A percentile compares a stretch with the other conserved stretches of the same genome.
Conservation (phyloP, 1,140 invertebrate species). For the Spodoptera litura region DNA sequence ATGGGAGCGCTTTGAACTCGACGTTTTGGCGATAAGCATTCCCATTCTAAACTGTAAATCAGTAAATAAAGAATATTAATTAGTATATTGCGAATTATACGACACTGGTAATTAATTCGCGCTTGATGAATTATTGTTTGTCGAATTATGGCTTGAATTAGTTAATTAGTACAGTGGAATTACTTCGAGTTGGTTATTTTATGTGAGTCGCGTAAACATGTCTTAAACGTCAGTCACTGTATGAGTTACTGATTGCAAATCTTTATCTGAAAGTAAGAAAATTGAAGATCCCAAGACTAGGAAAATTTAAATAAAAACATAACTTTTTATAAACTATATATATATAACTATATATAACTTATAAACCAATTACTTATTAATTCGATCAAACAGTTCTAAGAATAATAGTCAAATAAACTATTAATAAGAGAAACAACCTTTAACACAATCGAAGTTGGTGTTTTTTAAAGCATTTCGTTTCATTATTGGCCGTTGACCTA, state of each 20-base stretch:
- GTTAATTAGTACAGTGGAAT: not conserved
- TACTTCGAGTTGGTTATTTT: not conserved
- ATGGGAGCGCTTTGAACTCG: slow-evolving; percentile 68
- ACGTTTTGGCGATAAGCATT: slow-evolving; percentile 59
- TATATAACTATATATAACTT: no score
- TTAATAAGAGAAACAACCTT: slow-evolving; percentile 32
- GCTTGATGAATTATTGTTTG: slow-evolving; percentile 37
- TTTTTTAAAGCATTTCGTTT: slow-evolving; percentile 23
- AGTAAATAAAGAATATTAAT: slow-evolving; percentile 50
- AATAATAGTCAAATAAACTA: slow-evolving; percentile 21
- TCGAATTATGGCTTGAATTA: slow-evolving; percentile 8
- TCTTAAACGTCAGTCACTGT: not conserved
- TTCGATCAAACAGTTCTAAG: not conserved
- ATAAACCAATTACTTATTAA: no score
- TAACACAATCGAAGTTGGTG: slow-evolving; percentile 28
- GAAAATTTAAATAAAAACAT: no score
- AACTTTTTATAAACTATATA: no score
- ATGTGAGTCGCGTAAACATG: not conserved
- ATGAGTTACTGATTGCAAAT: no score
- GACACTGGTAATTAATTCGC: slow-evolving; percentile 22
- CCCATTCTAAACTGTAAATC: not conserved
- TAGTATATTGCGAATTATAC: slow-evolving; percentile 20
- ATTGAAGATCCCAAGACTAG: no score
- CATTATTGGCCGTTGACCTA: slow-evolving; percentile 19
- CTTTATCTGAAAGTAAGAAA: no score